These are phyloP conservation scores for Crambe crambe DNA, from an alignment of 37 sponge, comb jelly and placozoan genomes.

Conservation along the genomic window DNA sequence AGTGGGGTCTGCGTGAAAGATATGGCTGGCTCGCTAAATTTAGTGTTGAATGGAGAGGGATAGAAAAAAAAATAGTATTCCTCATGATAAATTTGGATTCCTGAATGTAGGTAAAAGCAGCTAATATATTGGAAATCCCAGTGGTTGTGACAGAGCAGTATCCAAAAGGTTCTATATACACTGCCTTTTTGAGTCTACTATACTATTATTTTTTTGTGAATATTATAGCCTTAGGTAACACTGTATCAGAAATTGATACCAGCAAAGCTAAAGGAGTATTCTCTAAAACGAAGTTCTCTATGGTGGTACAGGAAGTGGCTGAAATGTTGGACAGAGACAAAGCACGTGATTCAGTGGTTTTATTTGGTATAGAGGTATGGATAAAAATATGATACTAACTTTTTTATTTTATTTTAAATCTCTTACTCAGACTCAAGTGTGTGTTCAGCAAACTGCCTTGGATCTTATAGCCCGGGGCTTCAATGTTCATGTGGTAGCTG, in stretches of 20 bases:
- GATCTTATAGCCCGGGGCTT: conserved; percentile 87
- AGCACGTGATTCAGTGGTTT: conserved; percentile 80
- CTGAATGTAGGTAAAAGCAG: conserved; percentile 88
- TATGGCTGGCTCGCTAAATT: no score
- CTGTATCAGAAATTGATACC: conserved; percentile 89
- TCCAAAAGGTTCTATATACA: conserved; percentile 97
- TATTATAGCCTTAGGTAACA: conserved; percentile 94
- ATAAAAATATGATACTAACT: no score
- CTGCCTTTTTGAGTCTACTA: not conserved
- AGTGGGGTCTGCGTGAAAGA: no score
- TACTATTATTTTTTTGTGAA: no score
- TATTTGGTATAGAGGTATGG: conserved; percentile 94
- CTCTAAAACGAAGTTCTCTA: conserved; percentile 93
- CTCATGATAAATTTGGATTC: no score
- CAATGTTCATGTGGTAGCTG: conserved; percentile 94
- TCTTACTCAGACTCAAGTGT: conserved; percentile 90
- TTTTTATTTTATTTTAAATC: no score
- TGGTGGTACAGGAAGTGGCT: conserved; percentile 89
- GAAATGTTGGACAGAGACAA: conserved; percentile 48
- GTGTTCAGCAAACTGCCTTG: conserved; percentile 95
- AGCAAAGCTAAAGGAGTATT: conserved; percentile 71
- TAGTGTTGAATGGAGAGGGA: no score
- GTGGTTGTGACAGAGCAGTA: conserved; percentile 98
- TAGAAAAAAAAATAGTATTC: no score
- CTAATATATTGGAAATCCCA: conserved; percentile 91